phyloP scores from a whole-genome alignment of 2,888 invertebrate species.

The Polydrusus pterygomalis region DNA sequence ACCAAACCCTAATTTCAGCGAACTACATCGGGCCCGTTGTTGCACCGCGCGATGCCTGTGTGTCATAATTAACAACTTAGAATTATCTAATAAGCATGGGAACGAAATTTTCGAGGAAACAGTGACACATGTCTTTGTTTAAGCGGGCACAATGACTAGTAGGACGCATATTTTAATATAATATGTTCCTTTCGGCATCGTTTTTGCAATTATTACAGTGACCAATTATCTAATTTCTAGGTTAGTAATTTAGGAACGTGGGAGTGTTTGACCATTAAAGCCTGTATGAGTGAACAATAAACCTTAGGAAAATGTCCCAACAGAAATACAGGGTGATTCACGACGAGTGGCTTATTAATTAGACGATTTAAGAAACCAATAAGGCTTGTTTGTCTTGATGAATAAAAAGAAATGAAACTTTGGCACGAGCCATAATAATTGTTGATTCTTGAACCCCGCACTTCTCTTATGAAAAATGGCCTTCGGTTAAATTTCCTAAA shows the following conservation, averaged over 20 bases:
- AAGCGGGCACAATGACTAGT: slow-evolving; percentile 16
- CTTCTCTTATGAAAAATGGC: too few relatives aligned
- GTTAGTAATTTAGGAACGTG: slow-evolving; percentile 26
- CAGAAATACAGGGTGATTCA: too few relatives aligned
- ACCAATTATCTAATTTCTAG: slow-evolving; percentile 26
- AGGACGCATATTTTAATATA: slow-evolving; percentile 3
- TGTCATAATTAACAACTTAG: slow-evolving; percentile 32
- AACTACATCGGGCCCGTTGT: slow-evolving; percentile 1
- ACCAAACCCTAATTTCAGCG: slow-evolving; percentile 18
- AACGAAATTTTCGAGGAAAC: slow-evolving; percentile 40
- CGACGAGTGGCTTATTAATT: too few relatives aligned
- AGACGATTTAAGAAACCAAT: too few relatives aligned
- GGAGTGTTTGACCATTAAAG: slow-evolving; percentile 21
- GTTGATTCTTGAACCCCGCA: too few relatives aligned
- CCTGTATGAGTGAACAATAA: neutral
- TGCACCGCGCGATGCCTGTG: slow-evolving; percentile 28
- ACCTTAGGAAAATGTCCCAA: neutral
- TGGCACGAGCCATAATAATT: too few relatives aligned
- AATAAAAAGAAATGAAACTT: too few relatives aligned
- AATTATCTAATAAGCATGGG: slow-evolving; percentile 43
- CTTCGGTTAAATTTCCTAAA: too few relatives aligned
- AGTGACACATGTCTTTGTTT: slow-evolving; percentile 32
- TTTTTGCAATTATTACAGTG: slow-evolving; percentile 45
- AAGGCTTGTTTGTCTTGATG: too few relatives aligned
- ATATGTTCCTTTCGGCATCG: slow-evolving; percentile 28